Base-by-base conservation (phyloP, 30 jellyfish, hydroid and myxozoan genomes). In the Turritopsis rubra region DNA sequence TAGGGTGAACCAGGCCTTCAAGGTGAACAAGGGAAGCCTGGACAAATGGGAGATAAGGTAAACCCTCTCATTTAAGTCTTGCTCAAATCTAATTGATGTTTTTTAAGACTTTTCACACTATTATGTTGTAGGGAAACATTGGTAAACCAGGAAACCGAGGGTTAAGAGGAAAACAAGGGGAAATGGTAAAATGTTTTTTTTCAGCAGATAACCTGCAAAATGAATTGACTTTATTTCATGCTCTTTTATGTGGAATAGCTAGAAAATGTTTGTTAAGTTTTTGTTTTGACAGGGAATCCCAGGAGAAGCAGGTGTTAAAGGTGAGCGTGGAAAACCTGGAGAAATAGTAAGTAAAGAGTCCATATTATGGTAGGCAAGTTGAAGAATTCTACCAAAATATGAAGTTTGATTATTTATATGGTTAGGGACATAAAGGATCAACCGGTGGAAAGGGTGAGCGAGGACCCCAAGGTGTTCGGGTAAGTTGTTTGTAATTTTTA, bases 1-100 rank as follows among this genome's bases (percentile, higher is more conserved):
- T 0, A 68, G 77, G 77, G 77, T 27, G 77, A 68, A 68, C 77
- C 77, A 7, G 77, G 77, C 30, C 31, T 27, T n/a, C 77, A 68
- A 68, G 77, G 77, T 68, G 77, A 68, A n/a, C 9, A 22, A 68
- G 77, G 77, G 31, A 68, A 68, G 21, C 77, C 28, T 7, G 77
- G 77, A 8, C 28, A 9, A 68, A 17, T 0, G 9, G 77, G 77
- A 68, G 31, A n/a, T 0, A 68, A 68, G 77, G 77, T 68, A 68
- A 27, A 27, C 19, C 0, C 19, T 0, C 19, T 18, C 18, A 54
- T 18, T 16, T 16, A 54, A n/a, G 73, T 60, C 21, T 0, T 0
- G 73, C 19, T 60, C 73, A 21, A 23, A 23, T 21, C 21, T 60
- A 23, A 0, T 21, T 60, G 19, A 21, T 60, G 21, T 60, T 21